phyloP scores from a whole-genome alignment of 2,797 vertebrate genomes.

The Sebastes oblongus region DNA sequence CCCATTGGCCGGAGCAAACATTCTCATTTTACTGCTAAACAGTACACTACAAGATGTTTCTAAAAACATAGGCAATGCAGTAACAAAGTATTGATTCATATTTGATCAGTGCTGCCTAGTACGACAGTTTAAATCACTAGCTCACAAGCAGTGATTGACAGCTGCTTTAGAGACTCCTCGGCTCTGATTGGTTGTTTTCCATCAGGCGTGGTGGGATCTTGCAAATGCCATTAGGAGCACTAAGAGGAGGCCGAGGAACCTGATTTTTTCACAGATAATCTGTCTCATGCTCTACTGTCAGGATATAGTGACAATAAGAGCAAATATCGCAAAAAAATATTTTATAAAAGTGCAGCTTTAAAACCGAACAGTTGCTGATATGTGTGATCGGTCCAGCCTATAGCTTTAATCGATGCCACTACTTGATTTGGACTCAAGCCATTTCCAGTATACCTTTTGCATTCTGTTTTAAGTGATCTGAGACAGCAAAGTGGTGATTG shows the following conservation, averaged over 20 bases:
- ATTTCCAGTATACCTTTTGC: background rate
- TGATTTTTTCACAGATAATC: background rate
- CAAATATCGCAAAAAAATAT: background rate
- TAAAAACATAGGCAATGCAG: too few relatives aligned
- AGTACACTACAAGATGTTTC: too few relatives aligned
- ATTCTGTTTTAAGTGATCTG: conserved; percentile 15
- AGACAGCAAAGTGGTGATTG: conserved; percentile 27
- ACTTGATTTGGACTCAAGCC: background rate
- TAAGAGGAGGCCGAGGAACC: background rate
- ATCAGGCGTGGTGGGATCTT: too few relatives aligned
- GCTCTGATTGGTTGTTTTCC: too few relatives aligned
- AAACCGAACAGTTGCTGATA: background rate
- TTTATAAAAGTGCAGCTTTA: background rate
- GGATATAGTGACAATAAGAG: background rate
- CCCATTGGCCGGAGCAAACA: too few relatives aligned
- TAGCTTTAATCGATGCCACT: background rate
- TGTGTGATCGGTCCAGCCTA: background rate
- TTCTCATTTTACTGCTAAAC: too few relatives aligned
- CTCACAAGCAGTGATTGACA: too few relatives aligned
- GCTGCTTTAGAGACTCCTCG: too few relatives aligned
- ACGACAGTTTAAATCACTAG: too few relatives aligned
- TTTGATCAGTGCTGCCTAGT: too few relatives aligned
- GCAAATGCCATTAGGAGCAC: background rate
- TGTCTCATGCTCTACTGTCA: background rate
- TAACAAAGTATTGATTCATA: too few relatives aligned